Base-by-base conservation (phyloP, 2,113 vertebrate species). In the Plecotus auritus region DNA sequence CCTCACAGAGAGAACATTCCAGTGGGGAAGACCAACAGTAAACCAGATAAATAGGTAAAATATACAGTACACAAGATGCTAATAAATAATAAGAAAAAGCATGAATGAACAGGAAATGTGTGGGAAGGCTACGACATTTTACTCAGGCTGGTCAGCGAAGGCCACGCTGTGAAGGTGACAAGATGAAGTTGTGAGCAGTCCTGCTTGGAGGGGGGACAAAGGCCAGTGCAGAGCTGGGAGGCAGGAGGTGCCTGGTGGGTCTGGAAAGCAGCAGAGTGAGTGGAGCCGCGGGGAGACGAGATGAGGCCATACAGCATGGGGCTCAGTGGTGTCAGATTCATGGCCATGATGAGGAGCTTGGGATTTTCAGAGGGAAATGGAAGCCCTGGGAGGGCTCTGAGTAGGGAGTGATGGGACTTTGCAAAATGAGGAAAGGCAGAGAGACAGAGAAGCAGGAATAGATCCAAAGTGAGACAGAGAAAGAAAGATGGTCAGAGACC, bases 71-170 rank as follows among this genome's bases (percentile, higher is more conserved):
- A 1, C 16, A 40, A 88, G 32, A 74, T 9, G 61, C n/a, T n/a
- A 42, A 77, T 72, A 86, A 93, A 67, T 4, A 64, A 12, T 10
- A 69, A 88, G 64, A 61, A 66, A 91, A 91, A 84, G 28, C 23
- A 82, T 64, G 22, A 47, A 84, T 20, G 80, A 91, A 91, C 90
- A 94, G 96, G 94, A 96, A 96, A 70, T 22, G 49, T 59, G 90
- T 88, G 77, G 90, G 85, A 95, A 93, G 83, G 40, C 13, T 64
- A 20, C 54, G 70, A 90, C 72, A 81, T 66, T 91, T 87, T n/a
- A 59, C 47, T 59, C 37, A 18, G 40, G 14, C 32, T 40, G 83
- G 77, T 67, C 95, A n/a, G 70, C 3, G 16, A 64, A 61, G 82
- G 59, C 9, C 37, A 13, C 11, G 51, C 59, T 4, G 28, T 66